Conservation (phyloP, 2,797 vertebrate genomes). For the Megalops cyprinoides region DNA sequence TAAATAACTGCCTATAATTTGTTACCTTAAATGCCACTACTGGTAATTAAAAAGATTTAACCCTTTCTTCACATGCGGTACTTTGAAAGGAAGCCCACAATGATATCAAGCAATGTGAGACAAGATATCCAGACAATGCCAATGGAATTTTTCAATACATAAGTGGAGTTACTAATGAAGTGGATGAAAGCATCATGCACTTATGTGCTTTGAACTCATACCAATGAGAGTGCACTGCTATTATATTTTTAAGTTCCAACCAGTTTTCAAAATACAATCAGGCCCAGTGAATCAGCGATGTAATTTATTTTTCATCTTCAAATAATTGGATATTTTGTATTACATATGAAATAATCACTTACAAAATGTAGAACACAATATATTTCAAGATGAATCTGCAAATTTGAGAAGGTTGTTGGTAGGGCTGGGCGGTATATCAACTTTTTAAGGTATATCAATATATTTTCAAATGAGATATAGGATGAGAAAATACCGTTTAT, state of each 20-base stretch:
- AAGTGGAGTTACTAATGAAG: background rate
- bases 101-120: too few relatives aligned
- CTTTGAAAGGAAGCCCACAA: too few relatives aligned
- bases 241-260: slow-evolving; percentile 11
- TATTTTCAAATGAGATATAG: too few relatives aligned
- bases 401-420: background rate
- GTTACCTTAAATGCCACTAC: too few relatives aligned
- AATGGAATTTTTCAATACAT: background rate
- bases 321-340: background rate
- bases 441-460: too few relatives aligned
- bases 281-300: background rate
- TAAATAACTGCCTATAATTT: background rate
- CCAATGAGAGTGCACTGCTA: background rate
- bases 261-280: slow-evolving; percentile 2
- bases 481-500: too few relatives aligned
- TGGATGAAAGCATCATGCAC: background rate
- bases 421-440: too few relatives aligned
- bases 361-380: background rate
- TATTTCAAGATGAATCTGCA: background rate
- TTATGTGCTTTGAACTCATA: background rate
- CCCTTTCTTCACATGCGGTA: background rate
- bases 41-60: background rate
- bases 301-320: slow-evolving; percentile 5
- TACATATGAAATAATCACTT: too few relatives aligned
- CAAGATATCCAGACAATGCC: background rate